Base-by-base conservation (phyloP, 35 echinoderm and acorn worm species). In the Heliocidaris erythrogramma region DNA sequence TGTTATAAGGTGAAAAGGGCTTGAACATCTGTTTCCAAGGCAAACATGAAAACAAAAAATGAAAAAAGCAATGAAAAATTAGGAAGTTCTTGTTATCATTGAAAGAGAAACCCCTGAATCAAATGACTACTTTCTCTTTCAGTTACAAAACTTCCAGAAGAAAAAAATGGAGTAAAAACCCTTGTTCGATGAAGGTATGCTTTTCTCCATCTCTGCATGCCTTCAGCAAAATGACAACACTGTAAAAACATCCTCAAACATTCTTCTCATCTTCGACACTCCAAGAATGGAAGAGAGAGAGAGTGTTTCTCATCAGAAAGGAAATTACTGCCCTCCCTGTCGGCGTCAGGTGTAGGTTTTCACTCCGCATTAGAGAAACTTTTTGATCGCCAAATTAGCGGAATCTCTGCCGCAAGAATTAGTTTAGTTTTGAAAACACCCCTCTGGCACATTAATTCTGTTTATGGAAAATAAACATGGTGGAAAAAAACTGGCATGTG, bases 381-480 rank as follows among this genome's bases (percentile, higher is more conserved):
- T 48, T 48, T 48, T 89, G 87, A 89, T 89, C 31, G 47, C 87
- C 87, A 89, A 89, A 89, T 89, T 89, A 89, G 87, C 87, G 32
- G 12, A 89, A 47, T 89, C 47, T 89, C 31, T 89, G 87, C 87
- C 47, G 87, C 47, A 47, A 17, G 87, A 48, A 89, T 89, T 89
- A 42, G 87, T 89, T 89, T 89, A 89, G 87, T 48, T 89, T 2
- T 32, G 31, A 48, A 47, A 89, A 89, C 47, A 89, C 4, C 87
- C 65, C 87, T 89, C 31, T 48, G 87, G 87, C 87, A 32, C 30
- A 32, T 48, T 47, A 89, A 89, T 89, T 89, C 87, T 89, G 87
- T 89, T 89, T 89, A 89, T 89, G 87, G 47, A 89, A 89, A 48
- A 48, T 89, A 89, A 89, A 89, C 87, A 89, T 2, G 87, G 87